Evolutionary conservation across 2,797 vertebrate genomes (phyloP).

Genomic region (Cossypha niveicapilla): DNA sequence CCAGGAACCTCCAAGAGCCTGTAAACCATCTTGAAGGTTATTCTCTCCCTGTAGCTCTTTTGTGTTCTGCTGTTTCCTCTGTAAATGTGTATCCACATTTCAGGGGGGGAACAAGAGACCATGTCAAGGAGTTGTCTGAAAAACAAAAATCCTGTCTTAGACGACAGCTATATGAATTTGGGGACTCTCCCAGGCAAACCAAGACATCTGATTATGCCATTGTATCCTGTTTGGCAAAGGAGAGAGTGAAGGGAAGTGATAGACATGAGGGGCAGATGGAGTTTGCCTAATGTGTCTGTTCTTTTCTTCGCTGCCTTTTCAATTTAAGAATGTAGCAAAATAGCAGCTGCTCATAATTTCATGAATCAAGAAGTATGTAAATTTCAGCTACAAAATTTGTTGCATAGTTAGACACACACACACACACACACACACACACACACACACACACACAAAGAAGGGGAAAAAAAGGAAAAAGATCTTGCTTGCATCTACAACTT

Average conservation of each 20-base stretch:
- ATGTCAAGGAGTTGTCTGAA: slow-evolving; percentile 23
- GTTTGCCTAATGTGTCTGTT: slow-evolving; percentile 77
- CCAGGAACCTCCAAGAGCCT: background rate
- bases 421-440: background rate
- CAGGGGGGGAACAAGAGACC: background rate
- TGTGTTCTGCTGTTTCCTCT: background rate
- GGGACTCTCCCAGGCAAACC: slow-evolving; percentile 65
- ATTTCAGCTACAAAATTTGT: slow-evolving; percentile 74
- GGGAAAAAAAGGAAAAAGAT: background rate
- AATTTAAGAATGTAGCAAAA: slow-evolving; percentile 75
- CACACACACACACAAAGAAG: background rate
- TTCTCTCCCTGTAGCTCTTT: background rate
- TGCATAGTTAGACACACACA: slow-evolving; percentile 56
- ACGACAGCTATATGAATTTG: slow-evolving; percentile 27
- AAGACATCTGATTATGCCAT: slow-evolving; percentile 76
- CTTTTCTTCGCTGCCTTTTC: slow-evolving; percentile 76
- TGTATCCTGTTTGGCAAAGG: slow-evolving; percentile 69
- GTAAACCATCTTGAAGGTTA: background rate
- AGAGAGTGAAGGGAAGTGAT: slow-evolving; percentile 74
- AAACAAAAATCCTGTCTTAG: slow-evolving; percentile 16
- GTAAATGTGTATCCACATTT: background rate
- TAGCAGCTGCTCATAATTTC: slow-evolving; percentile 80
- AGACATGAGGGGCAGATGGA: slow-evolving; percentile 79
- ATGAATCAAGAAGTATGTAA: slow-evolving; percentile 82
- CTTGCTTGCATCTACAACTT: slow-evolving; percentile 66